Base-by-base conservation (phyloP, 2,888 invertebrate genomes). In the Bombylius major region DNA sequence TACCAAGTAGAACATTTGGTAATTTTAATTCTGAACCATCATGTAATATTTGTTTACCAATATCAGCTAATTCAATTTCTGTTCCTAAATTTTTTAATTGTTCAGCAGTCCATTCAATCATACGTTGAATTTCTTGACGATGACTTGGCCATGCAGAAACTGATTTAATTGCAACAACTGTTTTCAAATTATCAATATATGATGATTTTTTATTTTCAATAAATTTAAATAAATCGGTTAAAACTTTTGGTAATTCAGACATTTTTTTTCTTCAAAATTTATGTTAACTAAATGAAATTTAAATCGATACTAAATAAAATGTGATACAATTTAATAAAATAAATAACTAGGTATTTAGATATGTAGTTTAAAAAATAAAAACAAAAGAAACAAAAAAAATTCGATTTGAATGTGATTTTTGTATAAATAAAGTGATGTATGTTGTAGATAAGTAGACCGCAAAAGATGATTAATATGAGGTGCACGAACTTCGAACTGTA, bases 81-180 rank as follows among this genome's bases (percentile, higher is more conserved):
- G 85, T 82, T 32, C 92, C 92, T 44, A 89, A 76, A 51, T 77
- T 79, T 64, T 82, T 80, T 61, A 92, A 70, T 67, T 80, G 83
- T 0, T 78, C 76, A 55, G 82, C 82, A 53, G 82, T 82, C 90
- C 93, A 96, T 61, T 90, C 77, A 36, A 91, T 69, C 95, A 97
- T 95, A 63, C 81, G 82, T 14, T 83, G 76, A 62, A 93, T 84
- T 62, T 97, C 94, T 14, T 76, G 74, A 50, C 97, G 82, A 61
- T 82, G 82, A 58, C 90, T 86, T 5, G 87, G 82, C 84, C 89
- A 92, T 67, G 91, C 86, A 33, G 97, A 97, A n/a, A 98, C 94
- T 6, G 95, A 95, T 64, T 88, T 87, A 67, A 98, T 97, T 5
- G 88, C 90, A 34, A 98, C 95, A 3, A 88, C 90, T 67, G 92